Base-by-base conservation (phyloP, 2,888 invertebrate species). In the Deroplatys truncata region DNA sequence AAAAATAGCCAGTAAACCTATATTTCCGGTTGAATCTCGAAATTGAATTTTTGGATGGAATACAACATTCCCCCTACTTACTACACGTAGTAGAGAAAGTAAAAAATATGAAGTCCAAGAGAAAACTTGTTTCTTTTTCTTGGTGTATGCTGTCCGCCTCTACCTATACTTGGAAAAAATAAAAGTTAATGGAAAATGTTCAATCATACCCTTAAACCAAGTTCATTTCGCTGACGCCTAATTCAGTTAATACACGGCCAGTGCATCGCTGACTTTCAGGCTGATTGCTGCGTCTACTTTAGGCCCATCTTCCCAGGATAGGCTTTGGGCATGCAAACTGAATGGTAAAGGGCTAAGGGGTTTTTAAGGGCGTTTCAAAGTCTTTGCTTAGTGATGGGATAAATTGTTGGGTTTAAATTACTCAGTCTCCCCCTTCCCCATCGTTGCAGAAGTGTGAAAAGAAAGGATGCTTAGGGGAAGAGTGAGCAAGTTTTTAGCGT, bases 401-500 rank as follows among this genome's bases (percentile, higher is more conserved):
- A 43, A 87, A 87, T 87, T 87, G 82, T 87, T 43, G 87, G 85
- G 82, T 84, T 88, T 90, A 90, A 90, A 90, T 90, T 90, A 90
- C 90, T 88, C 56, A 82, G 88, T 56, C 83, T 29, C 83, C 28
- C 28, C 83, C 86, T 88, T 85, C 0, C 43, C 13, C 56, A 72
- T 72, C 56, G 20, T 72, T 29, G 88, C 72, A 88, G 56, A 90
- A 86, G 84, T 86, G 88, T 89, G 83, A 86, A 88, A 88, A 85
- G 88, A 88, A 86, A 49, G 49, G 83, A 85, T 88, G 86, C 84
- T 86, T 72, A 72, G 56, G 56, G 56, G 56, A 72, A 72, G 56
- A 72, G 56, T 72, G 20, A 72, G 56, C 56, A 72, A 72, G 56
- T 72, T 43, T 82, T 86, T 49, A 88, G 82, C 56, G 88, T 86